Conservation (phyloP, 2,113 vertebrate species). For the Beaufortia kweichowensis region DNA sequence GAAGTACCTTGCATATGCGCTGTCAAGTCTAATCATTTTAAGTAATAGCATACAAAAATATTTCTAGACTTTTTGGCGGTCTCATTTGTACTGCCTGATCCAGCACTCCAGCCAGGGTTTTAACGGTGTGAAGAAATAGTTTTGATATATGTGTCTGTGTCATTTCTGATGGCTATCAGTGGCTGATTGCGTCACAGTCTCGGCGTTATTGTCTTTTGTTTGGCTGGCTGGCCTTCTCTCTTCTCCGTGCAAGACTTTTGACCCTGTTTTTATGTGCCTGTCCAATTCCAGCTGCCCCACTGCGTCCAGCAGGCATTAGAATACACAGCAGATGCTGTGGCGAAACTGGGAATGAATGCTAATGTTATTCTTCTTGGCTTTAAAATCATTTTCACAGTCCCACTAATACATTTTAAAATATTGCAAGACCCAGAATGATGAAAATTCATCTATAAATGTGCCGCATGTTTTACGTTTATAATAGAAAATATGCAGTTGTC, state of each 20-base stretch:
- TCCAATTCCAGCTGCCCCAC: slow-evolving; percentile 75
- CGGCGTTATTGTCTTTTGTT: slow-evolving; percentile 76
- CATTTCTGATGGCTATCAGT: slow-evolving; percentile 66
- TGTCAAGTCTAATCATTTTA: not conserved
- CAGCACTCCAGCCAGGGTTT: not conserved
- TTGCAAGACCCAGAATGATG: slow-evolving; percentile 17
- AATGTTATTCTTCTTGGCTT: slow-evolving; percentile 67
- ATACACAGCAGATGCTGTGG: slow-evolving; percentile 74
- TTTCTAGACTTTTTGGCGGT: not conserved
- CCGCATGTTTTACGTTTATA: not conserved
- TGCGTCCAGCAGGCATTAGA: slow-evolving; percentile 68
- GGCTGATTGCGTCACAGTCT: slow-evolving; percentile 65
- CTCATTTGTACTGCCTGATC: not conserved
- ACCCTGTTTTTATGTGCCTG: slow-evolving; percentile 73
- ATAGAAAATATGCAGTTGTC: not conserved
- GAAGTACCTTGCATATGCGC: not conserved
- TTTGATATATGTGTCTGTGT: slow-evolving; percentile 46
- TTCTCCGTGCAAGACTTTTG: slow-evolving; percentile 73
- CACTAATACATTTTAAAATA: slow-evolving; percentile 48
- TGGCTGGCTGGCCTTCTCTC: slow-evolving; percentile 65
- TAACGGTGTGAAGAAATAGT: not conserved
- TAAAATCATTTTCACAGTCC: slow-evolving; percentile 65
- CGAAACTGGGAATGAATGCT: slow-evolving; percentile 66
- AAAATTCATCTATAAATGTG: slow-evolving; percentile 4
- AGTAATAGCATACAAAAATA: not conserved